These are phyloP conservation scores for Carettochelys insculpta DNA, from an alignment of 2,113 vertebrate genomes.

Conservation along the genomic window DNA sequence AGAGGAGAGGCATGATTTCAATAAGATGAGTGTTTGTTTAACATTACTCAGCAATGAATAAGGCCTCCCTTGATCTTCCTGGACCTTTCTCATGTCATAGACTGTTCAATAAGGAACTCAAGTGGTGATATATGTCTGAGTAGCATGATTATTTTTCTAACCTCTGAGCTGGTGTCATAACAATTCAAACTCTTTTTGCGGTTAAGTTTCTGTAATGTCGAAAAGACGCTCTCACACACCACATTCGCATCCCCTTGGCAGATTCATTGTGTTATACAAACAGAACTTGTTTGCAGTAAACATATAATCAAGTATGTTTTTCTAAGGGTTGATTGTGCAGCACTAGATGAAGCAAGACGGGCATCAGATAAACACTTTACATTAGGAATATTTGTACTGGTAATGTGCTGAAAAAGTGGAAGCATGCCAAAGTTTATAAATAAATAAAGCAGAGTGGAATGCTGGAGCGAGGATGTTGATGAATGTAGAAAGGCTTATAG, in stretches of 20 bases:
- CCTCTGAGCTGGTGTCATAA: background rate
- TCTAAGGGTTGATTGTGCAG: slow-evolving; percentile 21
- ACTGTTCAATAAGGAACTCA: background rate
- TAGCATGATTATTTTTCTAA: background rate
- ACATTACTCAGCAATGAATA: background rate
- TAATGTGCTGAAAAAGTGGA: background rate
- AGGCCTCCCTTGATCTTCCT: background rate
- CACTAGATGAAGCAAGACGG: slow-evolving; percentile 6
- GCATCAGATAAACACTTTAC: background rate
- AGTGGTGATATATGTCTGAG: background rate
- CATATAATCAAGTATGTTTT: slow-evolving; percentile 39
- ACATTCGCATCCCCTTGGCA: slow-evolving; percentile 45
- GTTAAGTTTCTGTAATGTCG: slow-evolving; percentile 21
- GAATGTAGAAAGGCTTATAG: background rate
- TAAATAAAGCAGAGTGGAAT: background rate
- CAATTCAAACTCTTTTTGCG: background rate
- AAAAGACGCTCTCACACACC: background rate
- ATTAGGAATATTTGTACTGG: background rate
- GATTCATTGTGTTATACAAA: slow-evolving; percentile 50
- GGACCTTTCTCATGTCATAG: background rate
- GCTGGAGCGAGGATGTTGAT: background rate
- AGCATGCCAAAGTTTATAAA: background rate
- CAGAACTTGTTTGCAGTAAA: slow-evolving; percentile 49
- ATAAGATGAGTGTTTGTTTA: background rate
- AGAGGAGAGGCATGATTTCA: background rate